These are phyloP conservation scores for Apis cerana DNA, from an alignment of 1,140 invertebrate species.

Conservation along the genomic window DNA sequence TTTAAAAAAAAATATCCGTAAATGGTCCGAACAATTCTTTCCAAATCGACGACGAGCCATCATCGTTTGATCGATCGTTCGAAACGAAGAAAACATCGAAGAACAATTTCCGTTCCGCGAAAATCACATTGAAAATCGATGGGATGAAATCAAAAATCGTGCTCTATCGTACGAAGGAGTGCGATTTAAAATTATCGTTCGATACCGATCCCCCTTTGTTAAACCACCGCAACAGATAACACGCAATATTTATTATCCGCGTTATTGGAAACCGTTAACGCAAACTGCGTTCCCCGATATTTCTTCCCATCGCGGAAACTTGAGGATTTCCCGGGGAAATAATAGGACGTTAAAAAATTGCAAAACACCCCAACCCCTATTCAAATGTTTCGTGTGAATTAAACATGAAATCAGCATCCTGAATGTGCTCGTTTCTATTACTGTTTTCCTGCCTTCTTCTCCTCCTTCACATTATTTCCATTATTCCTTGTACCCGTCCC, in stretches of 20 bases:
- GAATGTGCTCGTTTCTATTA: background rate
- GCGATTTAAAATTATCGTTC: background rate
- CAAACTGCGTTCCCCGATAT: constrained; percentile 25
- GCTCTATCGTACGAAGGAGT: background rate
- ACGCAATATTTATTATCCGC: constrained; percentile 34
- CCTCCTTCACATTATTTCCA: background rate
- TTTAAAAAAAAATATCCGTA: background rate
- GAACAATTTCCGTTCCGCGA: background rate
- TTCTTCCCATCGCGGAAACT: constrained; percentile 13
- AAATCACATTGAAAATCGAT: too few relatives aligned
- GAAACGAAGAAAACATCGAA: background rate
- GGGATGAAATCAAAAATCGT: background rate
- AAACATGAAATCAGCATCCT: constrained; percentile 32
- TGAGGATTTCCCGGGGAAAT: constrained; percentile 21
- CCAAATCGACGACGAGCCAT: background rate
- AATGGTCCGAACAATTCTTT: background rate
- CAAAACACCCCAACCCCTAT: background rate
- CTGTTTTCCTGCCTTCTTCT: background rate
- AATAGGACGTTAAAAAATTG: constrained; percentile 24
- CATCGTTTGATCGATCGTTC: background rate
- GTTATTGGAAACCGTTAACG: constrained; percentile 41
- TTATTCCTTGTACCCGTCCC: background rate
- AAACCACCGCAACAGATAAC: constrained; percentile 10
- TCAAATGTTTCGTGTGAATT: constrained; percentile 23
- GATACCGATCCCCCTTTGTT: background rate